Evolutionary conservation across 2,113 vertebrate species (phyloP).

Genomic region (Callionymus lyra): DNA sequence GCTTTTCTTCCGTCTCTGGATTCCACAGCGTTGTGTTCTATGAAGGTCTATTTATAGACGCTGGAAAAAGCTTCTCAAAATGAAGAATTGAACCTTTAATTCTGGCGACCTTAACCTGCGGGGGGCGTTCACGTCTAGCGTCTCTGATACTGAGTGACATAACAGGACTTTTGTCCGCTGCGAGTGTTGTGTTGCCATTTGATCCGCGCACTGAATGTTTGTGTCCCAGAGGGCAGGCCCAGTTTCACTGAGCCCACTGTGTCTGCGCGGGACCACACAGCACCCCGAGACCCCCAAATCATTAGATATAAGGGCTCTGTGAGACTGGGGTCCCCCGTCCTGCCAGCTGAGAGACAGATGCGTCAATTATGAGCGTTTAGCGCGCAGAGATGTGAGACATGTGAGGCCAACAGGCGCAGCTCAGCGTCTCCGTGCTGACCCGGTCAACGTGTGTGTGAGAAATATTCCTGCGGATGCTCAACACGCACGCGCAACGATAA

Average conservation of each 20-base stretch:
- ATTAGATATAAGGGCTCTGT: constrained; percentile 55
- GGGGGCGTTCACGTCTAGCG: constrained; percentile 23
- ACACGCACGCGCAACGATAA: neutral
- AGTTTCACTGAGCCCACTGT: constrained; percentile 48
- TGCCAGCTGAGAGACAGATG: constrained; percentile 84
- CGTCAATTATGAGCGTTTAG: constrained; percentile 87
- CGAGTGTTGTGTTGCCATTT: constrained; percentile 47
- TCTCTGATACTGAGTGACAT: constrained; percentile 49
- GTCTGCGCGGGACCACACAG: constrained; percentile 60
- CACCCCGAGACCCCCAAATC: constrained; percentile 50
- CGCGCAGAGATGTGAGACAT: constrained; percentile 74
- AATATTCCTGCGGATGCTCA: neutral
- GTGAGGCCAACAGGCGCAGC: constrained; percentile 76
- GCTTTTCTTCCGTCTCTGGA: constrained; percentile 54
- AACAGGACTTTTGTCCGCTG: constrained; percentile 45
- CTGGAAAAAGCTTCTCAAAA: constrained; percentile 11
- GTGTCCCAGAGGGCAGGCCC: constrained; percentile 34
- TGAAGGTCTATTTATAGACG: constrained; percentile 48
- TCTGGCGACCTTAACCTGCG: constrained; percentile 4
- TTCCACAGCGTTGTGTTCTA: constrained; percentile 42
- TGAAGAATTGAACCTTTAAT: neutral
- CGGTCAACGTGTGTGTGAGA: constrained; percentile 43
- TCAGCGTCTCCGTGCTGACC: constrained; percentile 69
- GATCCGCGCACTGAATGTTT: constrained; percentile 55
- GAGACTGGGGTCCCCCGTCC: constrained; percentile 61